Evolutionary conservation across 2,888 invertebrate species (phyloP).

Genomic region (Apeira syringaria): DNA sequence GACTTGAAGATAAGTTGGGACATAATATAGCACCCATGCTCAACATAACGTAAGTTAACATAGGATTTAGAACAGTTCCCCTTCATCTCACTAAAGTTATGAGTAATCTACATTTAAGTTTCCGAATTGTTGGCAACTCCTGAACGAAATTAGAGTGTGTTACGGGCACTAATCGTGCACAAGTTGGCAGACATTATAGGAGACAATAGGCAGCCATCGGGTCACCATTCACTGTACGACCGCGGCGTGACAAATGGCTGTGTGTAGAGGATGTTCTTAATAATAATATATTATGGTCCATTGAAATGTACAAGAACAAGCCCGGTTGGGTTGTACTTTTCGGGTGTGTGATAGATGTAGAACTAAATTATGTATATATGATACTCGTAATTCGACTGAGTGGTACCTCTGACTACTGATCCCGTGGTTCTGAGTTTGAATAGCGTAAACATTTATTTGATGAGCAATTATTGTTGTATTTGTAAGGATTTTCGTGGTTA

Average conservation of each 20-base stretch:
- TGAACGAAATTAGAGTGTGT: slow-evolving; percentile 39
- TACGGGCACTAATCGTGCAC: slow-evolving; percentile 42
- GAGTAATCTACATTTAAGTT: slow-evolving; percentile 13
- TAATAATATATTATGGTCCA: slow-evolving; percentile 22
- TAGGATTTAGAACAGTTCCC: background rate
- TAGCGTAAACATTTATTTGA: too few species aligned
- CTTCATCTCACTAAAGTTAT: slow-evolving; percentile 13
- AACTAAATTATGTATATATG: too few species aligned
- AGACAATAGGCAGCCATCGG: slow-evolving; percentile 52
- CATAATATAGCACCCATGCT: too few species aligned
- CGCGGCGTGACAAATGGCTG: slow-evolving; percentile 58
- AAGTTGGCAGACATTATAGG: slow-evolving; percentile 46
- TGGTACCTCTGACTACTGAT: too few species aligned
- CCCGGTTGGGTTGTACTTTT: too few species aligned
- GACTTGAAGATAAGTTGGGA: too few species aligned
- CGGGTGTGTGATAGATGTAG: too few species aligned
- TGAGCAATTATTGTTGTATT: too few species aligned
- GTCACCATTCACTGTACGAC: slow-evolving; percentile 49
- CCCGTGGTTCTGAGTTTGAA: too few species aligned
- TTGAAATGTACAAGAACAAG: slow-evolving; percentile 7
- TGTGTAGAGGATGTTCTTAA: slow-evolving; percentile 35
- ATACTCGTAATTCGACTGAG: too few species aligned
- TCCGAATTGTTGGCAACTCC: slow-evolving; percentile 29
- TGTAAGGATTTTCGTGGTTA: too few species aligned
- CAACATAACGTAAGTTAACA: too few species aligned